A percentile compares a stretch with the other conserved stretches of the same genome.
phyloP scores from a whole-genome alignment of 2,797 vertebrate genomes.

The Mico argentatus region DNA sequence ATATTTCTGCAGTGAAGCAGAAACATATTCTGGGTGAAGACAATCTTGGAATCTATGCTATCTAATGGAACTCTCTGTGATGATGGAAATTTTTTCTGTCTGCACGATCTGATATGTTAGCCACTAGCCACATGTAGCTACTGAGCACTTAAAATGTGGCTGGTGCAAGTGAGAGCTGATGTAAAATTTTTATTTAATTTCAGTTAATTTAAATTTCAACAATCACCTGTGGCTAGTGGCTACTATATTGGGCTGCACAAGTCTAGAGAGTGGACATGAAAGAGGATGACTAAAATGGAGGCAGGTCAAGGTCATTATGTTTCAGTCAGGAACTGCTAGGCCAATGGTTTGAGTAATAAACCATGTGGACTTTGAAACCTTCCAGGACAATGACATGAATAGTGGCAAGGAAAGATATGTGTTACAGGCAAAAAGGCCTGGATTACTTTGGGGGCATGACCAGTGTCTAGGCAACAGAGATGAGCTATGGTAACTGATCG shows the following conservation, averaged over 20 bases:
- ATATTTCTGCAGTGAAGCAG: not conserved
- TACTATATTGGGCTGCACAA: not conserved
- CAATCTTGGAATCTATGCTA: not conserved
- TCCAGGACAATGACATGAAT: not conserved
- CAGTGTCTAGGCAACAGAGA: not conserved
- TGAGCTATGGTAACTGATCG: not conserved
- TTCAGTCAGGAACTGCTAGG: not conserved
- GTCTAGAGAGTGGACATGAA: not conserved
- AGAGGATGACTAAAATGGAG: not conserved
- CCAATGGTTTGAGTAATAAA: not conserved
- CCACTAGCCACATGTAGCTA: not conserved
- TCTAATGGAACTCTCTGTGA: not conserved
- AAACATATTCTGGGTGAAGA: not conserved
- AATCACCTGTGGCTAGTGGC: not conserved
- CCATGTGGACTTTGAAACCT: not conserved
- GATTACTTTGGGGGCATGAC: not conserved
- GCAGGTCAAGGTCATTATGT: not conserved
- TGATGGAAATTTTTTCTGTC: not conserved
- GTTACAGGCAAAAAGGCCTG: not conserved
- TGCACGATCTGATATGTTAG: not conserved
- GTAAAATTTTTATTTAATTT: not conserved
- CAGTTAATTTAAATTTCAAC: not conserved
- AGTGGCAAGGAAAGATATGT: constrained; percentile 1
- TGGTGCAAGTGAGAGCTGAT: not conserved
- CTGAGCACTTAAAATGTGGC: not conserved